A percentile compares a stretch with the other conserved stretches of the same genome.
phyloP scores from a whole-genome alignment of 2,888 invertebrate species.

The Drosophila mettleri region DNA sequence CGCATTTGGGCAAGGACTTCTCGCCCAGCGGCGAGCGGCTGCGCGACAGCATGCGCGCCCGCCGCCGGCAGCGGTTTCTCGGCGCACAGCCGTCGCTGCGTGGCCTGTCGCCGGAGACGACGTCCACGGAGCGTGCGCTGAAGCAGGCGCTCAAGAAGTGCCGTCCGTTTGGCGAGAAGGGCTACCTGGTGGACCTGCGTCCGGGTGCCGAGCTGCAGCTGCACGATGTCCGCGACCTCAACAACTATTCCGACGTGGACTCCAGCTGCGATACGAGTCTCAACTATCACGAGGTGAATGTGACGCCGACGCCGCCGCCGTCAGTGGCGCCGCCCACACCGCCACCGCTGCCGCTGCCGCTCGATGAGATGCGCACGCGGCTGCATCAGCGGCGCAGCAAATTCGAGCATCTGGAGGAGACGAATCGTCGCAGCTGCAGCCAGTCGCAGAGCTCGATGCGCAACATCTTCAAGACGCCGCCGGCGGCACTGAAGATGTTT shows the following conservation, averaged over 20 bases:
- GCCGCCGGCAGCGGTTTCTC: slow-evolving; percentile 81
- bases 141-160: slow-evolving; percentile 80
- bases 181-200: slow-evolving; percentile 83
- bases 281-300: slow-evolving; percentile 84
- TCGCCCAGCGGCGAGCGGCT: slow-evolving; percentile 84
- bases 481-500: slow-evolving; percentile 80
- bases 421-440: slow-evolving; percentile 81
- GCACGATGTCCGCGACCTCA: slow-evolving; percentile 84
- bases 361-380: slow-evolving; percentile 84
- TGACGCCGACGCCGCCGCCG: slow-evolving; percentile 11
- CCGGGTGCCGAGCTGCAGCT: slow-evolving; percentile 82
- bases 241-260: slow-evolving; percentile 85
- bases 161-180: slow-evolving; percentile 84
- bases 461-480: slow-evolving; percentile 82
- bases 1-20: slow-evolving; percentile 85
- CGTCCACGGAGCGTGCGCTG: slow-evolving; percentile 78
- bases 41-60: slow-evolving; percentile 84
- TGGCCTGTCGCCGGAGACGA: slow-evolving; percentile 59
- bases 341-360: slow-evolving; percentile 55
- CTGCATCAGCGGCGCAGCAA: slow-evolving; percentile 83
- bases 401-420: slow-evolving; percentile 83
- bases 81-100: slow-evolving; percentile 71
- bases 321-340: slow-evolving; percentile 6
- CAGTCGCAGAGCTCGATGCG: slow-evolving; percentile 83
- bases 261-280: slow-evolving; percentile 85